Evolutionary conservation across 2,888 invertebrate species (phyloP).

Genomic region (Drosophila paranaensis): DNA sequence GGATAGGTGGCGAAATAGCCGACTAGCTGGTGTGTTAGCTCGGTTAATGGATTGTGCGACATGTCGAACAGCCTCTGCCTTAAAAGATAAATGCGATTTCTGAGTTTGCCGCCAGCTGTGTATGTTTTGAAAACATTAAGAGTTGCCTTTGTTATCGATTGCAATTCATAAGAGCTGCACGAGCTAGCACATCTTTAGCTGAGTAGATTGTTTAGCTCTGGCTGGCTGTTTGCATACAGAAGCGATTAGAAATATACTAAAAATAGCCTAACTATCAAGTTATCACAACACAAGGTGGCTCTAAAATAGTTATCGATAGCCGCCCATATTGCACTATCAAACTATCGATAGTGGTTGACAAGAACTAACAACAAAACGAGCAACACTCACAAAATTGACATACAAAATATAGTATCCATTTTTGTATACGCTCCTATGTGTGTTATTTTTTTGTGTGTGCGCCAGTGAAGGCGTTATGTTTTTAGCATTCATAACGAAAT

Average conservation of each 20-base stretch:
- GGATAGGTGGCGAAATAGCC: conserved; percentile 26
- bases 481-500: conserved; percentile 40
- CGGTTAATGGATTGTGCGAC: conserved; percentile 33
- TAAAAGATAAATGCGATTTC: background rate
- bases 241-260: background rate
- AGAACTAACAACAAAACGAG: conserved; percentile 43
- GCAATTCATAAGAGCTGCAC: too few species aligned
- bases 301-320: conserved; percentile 21
- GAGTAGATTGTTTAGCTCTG: too few species aligned
- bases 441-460: conserved; percentile 11
- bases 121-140: too few species aligned
- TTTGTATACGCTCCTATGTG: conserved; percentile 24
- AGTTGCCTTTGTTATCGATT: too few species aligned
- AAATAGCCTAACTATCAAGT: background rate
- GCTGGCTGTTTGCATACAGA: too few species aligned
- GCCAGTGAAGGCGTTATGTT: conserved; percentile 38
- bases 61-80: background rate
- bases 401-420: conserved; percentile 32
- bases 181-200: too few species aligned
- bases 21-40: conserved; percentile 39
- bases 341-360: conserved; percentile 35
- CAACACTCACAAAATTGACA: conserved; percentile 53
- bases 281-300: background rate
- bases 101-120: background rate
- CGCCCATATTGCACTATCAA: background rate